Evolutionary conservation across 1,140 invertebrate species (phyloP), one percentile per base, ranked within the genome.

Genomic region (Orchesella cincta): DNA sequence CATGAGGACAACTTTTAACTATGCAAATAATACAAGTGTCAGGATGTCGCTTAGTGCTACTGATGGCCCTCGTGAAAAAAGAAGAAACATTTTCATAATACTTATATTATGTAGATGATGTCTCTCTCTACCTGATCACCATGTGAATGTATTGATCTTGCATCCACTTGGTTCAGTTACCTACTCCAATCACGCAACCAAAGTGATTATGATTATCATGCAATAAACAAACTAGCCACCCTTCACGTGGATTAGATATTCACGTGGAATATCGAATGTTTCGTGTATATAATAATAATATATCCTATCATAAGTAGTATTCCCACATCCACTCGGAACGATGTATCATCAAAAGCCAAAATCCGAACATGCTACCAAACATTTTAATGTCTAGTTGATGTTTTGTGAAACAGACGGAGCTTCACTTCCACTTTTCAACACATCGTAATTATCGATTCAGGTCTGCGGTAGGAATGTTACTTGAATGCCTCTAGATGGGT

Each of bases 1-100:
- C 31, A 33, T 29, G 62, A 67, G 26, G 31, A 67, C 62, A 67
- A 33, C 62, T 67, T 33, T 33, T 67, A 67, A 67, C 28, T 31
- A 67, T 67, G 26, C 62, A 33, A 29, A 33, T 33, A 67, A 5
- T 16, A 67, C 26, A 67, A 29, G 62, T 67, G 31, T 31, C 62
- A 33, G 62, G 31, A 67, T 67, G 62, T 67, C 23, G 62, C 33
- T 67, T 26, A 12, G 33, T 33, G 31, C 5, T 33, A 8, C 29
- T 67, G 8, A 67, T 67, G 62, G 14, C 28, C 3, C 54, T 18
- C 8, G 23, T 12, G 54, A 62, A n/a, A 28, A 62, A 62, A 16
- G 16, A 62, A 62, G 39, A 62, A 62, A n/a, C 12, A 28, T 62
- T 62, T 62, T 62, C 54, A 46, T 8, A 46, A 46, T 8, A 20